phyloP scores from a whole-genome alignment of 2,888 invertebrate genomes.

The Hermaeophaga mercurialis region DNA sequence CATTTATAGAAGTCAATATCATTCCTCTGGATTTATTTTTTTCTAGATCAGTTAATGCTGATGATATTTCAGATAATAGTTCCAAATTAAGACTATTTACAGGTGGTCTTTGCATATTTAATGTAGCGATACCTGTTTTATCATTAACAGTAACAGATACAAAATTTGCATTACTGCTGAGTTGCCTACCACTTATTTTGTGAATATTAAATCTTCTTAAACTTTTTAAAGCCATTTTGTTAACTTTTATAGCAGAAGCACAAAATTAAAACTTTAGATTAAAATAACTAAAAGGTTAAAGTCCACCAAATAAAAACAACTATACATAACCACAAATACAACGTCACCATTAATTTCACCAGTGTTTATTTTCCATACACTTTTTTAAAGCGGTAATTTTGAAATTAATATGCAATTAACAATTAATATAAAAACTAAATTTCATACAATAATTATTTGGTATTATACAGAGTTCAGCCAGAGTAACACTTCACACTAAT shows the following conservation, averaged over 20 bases:
- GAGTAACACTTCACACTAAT: too few relatives aligned
- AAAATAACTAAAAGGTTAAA: not conserved
- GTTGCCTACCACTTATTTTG: conserved; percentile 31
- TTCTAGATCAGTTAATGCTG: conserved; percentile 63
- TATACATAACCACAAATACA: too few relatives aligned
- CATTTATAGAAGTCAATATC: conserved; percentile 71
- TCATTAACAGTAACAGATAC: conserved; percentile 66
- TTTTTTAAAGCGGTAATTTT: too few relatives aligned
- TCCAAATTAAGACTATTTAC: conserved; percentile 84
- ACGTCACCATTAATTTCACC: too few relatives aligned
- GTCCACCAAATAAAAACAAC: not conserved
- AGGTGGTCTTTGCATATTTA: conserved; percentile 77
- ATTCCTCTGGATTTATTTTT: conserved; percentile 73
- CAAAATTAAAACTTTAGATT: not conserved
- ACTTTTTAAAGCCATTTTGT: conserved; percentile 34
- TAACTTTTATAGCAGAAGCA: not conserved
- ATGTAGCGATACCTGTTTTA: conserved; percentile 70
- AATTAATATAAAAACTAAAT: too few relatives aligned
- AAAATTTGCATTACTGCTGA: conserved; percentile 58
- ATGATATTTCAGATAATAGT: conserved; percentile 67
- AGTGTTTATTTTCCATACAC: too few relatives aligned
- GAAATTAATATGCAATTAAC: too few relatives aligned
- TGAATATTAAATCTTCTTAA: conserved; percentile 25
- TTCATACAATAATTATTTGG: too few relatives aligned
- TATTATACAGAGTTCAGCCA: too few relatives aligned